Conservation (phyloP, 2,113 vertebrate genomes). For the Hystrix cristata region DNA sequence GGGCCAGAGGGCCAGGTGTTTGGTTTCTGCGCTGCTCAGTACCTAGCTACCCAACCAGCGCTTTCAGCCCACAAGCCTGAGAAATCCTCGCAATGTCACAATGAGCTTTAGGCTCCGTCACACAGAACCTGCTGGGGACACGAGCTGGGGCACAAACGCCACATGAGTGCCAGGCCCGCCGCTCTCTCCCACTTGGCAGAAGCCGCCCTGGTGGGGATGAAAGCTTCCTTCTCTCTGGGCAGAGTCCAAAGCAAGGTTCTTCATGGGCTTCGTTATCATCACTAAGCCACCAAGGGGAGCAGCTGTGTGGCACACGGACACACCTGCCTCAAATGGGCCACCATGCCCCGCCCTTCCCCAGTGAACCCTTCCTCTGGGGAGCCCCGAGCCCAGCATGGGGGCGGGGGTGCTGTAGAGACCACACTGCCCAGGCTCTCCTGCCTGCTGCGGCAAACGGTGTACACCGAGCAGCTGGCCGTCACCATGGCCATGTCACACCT, state of each 20-base stretch:
- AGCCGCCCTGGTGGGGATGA: background rate
- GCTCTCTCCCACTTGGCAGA: background rate
- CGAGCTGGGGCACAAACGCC: background rate
- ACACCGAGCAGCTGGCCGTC: background rate
- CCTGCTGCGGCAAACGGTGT: background rate
- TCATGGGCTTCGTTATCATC: background rate
- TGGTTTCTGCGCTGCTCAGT: background rate
- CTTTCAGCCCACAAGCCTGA: background rate
- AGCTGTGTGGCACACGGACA: background rate
- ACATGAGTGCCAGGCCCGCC: fast-evolving
- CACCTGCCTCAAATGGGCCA: background rate
- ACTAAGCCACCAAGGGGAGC: background rate
- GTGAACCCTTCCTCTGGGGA: background rate
- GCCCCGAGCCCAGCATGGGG: background rate
- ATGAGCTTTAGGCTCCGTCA: background rate
- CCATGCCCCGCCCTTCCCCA: background rate
- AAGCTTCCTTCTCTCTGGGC: background rate
- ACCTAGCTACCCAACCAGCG: background rate
- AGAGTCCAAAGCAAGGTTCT: background rate
- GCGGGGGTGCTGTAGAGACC: background rate
- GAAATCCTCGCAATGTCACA: background rate
- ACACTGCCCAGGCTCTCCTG: background rate
- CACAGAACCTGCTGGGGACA: background rate
- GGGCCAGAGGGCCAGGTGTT: too few relatives aligned
- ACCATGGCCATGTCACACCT: background rate